These are phyloP conservation scores for Peromyscus attwateri DNA, from an alignment of 2,797 vertebrate genomes.

Conservation along the genomic window DNA sequence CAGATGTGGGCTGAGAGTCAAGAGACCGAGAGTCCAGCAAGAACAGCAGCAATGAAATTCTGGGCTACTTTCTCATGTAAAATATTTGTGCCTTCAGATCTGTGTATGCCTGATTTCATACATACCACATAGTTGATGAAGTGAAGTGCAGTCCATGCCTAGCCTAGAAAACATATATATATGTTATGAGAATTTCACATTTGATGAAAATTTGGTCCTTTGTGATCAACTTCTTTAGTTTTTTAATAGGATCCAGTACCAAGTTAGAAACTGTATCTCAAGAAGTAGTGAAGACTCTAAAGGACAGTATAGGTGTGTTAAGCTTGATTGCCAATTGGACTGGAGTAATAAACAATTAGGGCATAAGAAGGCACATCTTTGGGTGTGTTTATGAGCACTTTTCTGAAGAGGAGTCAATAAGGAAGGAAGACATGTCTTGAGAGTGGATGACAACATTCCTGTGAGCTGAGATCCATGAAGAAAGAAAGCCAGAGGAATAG, in stretches of 20 bases:
- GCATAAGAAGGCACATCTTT: not conserved
- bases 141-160: not conserved
- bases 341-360: not conserved
- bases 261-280: not conserved
- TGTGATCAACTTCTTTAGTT: not conserved
- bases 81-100: not conserved
- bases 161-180: too few relatives aligned
- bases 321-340: not conserved
- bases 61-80: not conserved
- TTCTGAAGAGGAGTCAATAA: not conserved
- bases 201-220: not conserved
- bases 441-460: too few relatives aligned
- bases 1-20: not conserved
- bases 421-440: not conserved
- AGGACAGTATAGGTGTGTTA: not conserved
- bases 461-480: not conserved
- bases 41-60: not conserved
- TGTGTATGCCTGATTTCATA: not conserved
- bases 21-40: not conserved
- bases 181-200: not conserved
- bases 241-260: not conserved
- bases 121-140: not conserved
- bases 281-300: not conserved
- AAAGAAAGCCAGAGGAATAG: not conserved
- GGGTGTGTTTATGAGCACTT: not conserved